Evolutionary conservation across 2,113 vertebrate species (phyloP), one percentile per base, ranked within the genome.

Genomic region (Phodopus roborovskii): DNA sequence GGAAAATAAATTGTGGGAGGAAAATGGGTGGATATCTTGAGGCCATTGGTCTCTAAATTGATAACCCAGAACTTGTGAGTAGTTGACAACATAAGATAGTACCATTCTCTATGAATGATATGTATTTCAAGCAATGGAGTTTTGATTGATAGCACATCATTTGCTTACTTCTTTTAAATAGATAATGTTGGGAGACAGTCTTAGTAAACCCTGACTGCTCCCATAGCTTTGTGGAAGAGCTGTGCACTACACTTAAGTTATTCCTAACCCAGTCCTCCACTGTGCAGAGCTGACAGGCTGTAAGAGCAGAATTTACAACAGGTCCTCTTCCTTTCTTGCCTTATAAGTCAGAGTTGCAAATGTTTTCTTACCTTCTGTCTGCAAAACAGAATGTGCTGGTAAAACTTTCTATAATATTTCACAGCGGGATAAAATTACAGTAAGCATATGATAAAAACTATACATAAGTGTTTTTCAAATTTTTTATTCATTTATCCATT

Each of bases 401-500:
- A 86, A 66, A 87, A 83, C 71, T n/a, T 42, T 81, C n/a, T 48
- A 2, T 33, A 36, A 24, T 94, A 91, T 77, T 24, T 22, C 64
- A 48, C 42, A 39, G 42, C 36, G 66, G 39, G 24, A 74, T 68
- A 91, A 56, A 91, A 56, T 82, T 86, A 22, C 7, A 87, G 48
- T 71, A 87, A 88, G 84, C 58, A 36, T 39, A 60, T 93, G 78
- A 90, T 48, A 87, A 95, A 91, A 84, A 36, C 60, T 53, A 20
- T 91, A 13, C 45, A 12, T 12, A 78, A 19, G 22, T 58, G 79
- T 7, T 53, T 42, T 60, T 62, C 26, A 5, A 84, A 73, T 88
- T 75, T n/a, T 66, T 84, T 58, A 48, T 91, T 94, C 6, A 86
- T 91, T 95, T 26, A 39, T 62, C 56, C 11, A 45, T 92, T 50